Conservation (phyloP, 1,140 invertebrate genomes). For the Megalopta genalis region DNA sequence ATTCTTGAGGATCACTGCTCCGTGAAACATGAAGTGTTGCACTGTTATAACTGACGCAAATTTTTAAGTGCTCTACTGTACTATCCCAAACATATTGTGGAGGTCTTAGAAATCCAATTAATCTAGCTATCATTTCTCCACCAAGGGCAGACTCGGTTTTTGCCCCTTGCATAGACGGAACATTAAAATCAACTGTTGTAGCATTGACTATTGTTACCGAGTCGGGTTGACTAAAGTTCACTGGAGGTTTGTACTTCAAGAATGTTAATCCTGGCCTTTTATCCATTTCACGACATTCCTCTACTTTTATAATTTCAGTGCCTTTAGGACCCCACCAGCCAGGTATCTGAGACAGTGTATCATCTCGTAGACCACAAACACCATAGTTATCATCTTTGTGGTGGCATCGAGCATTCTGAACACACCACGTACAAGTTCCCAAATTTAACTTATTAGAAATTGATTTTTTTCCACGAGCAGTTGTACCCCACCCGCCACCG, state of each 20-base stretch:
- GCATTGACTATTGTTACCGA: constrained; percentile 91
- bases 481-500: constrained; percentile 79
- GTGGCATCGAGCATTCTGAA: constrained; percentile 94
- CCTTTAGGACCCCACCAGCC: constrained; percentile 95
- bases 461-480: constrained; percentile 79
- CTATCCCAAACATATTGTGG: constrained; percentile 84
- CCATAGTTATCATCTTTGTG: constrained; percentile 92
- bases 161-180: constrained; percentile 82
- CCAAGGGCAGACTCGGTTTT: constrained; percentile 84
- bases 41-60: constrained; percentile 87
- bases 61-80: constrained; percentile 84
- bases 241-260: constrained; percentile 91
- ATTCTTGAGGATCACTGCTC: constrained; percentile 73
- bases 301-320: constrained; percentile 87
- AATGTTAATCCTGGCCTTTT: constrained; percentile 93
- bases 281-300: constrained; percentile 89
- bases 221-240: constrained; percentile 92
- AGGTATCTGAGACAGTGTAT: constrained; percentile 87
- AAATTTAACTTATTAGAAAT: constrained; percentile 88
- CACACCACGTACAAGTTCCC: constrained; percentile 94
- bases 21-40: constrained; percentile 81
- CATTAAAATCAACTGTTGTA: constrained; percentile 89
- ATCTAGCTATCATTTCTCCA: constrained; percentile 86
- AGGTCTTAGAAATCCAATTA: constrained; percentile 90
- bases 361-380: constrained; percentile 87